A percentile compares a stretch with the other conserved stretches of the same genome.
Conservation (phyloP, 2,113 vertebrate genomes). For the Cepphus grylle region DNA sequence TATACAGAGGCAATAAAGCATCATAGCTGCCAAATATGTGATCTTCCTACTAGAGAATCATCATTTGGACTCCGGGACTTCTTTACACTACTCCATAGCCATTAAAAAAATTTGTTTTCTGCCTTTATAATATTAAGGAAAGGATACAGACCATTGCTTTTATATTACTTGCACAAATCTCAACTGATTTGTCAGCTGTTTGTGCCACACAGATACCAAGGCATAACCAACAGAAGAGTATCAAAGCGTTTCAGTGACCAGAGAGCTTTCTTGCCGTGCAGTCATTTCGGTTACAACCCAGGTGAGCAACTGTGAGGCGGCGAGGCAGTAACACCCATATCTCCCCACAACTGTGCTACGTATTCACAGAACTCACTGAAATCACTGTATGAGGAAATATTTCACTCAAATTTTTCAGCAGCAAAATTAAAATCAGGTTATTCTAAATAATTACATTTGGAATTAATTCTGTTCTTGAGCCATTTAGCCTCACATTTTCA, state of each 20-base stretch:
- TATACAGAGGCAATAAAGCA: not conserved
- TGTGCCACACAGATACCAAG: not conserved
- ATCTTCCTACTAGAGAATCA: not conserved
- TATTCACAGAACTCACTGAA: not conserved
- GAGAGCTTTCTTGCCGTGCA: not conserved
- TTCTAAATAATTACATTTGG: not conserved
- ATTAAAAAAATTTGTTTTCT: not conserved
- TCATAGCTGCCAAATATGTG: not conserved
- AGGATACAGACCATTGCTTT: not conserved
- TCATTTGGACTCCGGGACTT: not conserved
- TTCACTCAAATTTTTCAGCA: not conserved
- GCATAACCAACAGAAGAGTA: not conserved
- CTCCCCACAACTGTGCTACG: not conserved
- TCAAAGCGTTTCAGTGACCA: not conserved
- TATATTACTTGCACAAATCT: not conserved
- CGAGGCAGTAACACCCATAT: not conserved
- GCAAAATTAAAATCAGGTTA: not conserved
- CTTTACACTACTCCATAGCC: not conserved
- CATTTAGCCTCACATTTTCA: not conserved
- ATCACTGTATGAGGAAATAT: not conserved
- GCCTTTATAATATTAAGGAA: not conserved
- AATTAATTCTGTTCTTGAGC: not conserved
- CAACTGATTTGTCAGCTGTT: not conserved
- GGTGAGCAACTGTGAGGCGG: fast-evolving
- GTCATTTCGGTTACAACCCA: not conserved